These are phyloP conservation scores for Tachyglossus aculeatus DNA, from an alignment of 2,797 vertebrate species.

Conservation along the genomic window DNA sequence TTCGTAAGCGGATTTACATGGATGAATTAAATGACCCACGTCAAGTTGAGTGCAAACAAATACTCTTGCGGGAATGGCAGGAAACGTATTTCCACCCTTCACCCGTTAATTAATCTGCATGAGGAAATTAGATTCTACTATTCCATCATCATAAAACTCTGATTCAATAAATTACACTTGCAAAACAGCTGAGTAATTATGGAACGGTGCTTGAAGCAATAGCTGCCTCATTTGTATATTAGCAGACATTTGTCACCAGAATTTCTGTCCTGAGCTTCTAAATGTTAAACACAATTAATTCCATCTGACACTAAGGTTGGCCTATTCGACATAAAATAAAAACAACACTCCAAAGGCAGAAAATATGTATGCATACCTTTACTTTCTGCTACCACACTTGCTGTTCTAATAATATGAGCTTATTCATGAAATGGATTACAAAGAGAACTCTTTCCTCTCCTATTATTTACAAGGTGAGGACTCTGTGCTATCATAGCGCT, in stretches of 20 bases:
- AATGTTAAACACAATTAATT: constrained; percentile 71
- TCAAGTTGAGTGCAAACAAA: constrained; percentile 61
- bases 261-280: constrained; percentile 62
- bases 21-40: constrained; percentile 61
- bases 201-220: constrained; percentile 61
- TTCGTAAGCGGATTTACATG: constrained; percentile 48
- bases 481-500: neutral
- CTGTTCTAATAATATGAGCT: neutral
- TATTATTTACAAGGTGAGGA: neutral
- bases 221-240: constrained; percentile 67
- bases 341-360: neutral
- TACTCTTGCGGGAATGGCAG: constrained; percentile 67
- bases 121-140: constrained; percentile 73
- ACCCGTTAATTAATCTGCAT: constrained; percentile 78
- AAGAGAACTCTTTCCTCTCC: neutral
- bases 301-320: constrained; percentile 36
- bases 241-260: constrained; percentile 72
- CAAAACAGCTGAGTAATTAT: constrained; percentile 79
- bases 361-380: neutral
- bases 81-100: constrained; percentile 70
- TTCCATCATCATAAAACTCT: constrained; percentile 72
- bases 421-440: neutral
- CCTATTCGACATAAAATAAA: constrained; percentile 45
- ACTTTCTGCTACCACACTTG: neutral
- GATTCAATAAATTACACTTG: constrained; percentile 72